Evolutionary conservation across 1,140 invertebrate genomes (phyloP).

Genomic region (Dinoponera quadriceps): DNA sequence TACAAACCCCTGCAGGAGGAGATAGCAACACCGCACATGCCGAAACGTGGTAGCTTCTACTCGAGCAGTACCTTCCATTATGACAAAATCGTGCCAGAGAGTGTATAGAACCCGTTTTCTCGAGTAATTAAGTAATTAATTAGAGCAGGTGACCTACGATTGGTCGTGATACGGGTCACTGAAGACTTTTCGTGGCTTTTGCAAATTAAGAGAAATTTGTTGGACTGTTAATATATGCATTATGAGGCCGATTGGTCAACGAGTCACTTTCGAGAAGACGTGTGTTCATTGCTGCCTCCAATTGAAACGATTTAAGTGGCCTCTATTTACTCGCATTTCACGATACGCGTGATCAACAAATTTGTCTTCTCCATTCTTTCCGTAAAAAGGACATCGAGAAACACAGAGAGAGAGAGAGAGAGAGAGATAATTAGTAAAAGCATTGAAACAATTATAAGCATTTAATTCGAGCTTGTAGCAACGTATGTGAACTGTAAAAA

Average conservation of each 20-base stretch:
- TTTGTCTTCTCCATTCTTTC: background rate
- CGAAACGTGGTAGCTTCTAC: conserved; percentile 87
- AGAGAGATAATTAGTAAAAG: background rate
- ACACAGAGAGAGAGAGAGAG: too few relatives aligned
- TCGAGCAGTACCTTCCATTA: conserved; percentile 88
- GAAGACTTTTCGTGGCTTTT: conserved; percentile 18
- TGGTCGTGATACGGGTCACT: background rate
- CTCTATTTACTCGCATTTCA: background rate
- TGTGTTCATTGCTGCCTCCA: background rate
- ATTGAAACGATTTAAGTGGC: conserved; percentile 15
- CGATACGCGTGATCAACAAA: background rate
- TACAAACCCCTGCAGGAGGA: conserved; percentile 86
- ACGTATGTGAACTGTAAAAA: conserved; percentile 6
- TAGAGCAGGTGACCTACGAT: background rate
- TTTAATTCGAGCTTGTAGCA: conserved; percentile 19
- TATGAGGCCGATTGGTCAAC: background rate
- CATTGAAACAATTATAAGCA: conserved; percentile 18
- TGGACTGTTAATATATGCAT: conserved; percentile 12
- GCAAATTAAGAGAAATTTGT: conserved; percentile 18
- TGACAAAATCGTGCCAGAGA: conserved; percentile 88
- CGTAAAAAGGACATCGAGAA: background rate
- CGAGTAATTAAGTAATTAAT: conserved; percentile 30
- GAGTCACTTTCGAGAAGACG: background rate
- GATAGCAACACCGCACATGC: conserved; percentile 83
- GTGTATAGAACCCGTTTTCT: conserved; percentile 83